Evolutionary conservation across 2,888 invertebrate species (phyloP), one percentile per base, ranked within the genome.

Genomic region (Spodoptera exigua): DNA sequence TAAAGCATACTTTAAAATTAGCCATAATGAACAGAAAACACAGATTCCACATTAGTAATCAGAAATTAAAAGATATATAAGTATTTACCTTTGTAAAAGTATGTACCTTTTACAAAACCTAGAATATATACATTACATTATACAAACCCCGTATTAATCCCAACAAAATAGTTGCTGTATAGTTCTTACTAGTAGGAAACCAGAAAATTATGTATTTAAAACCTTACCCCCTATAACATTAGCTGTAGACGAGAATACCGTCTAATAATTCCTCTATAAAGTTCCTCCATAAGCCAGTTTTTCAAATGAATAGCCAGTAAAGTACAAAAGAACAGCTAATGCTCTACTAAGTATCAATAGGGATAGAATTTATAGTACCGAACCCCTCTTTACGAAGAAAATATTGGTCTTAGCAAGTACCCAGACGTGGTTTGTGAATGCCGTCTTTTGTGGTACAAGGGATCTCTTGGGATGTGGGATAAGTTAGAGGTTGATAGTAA

Each of bases 351-450:
- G 87, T 90, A 92, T 92, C 92, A 93, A 93, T 93, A 85, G 91
- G 82, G 85, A 87, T 83, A 82, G 84, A 90, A 93, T 93, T 93
- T 93, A 93, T 92, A 84, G 91, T 80, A 79, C 83, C 85, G 84
- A 83, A 82, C 89, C 91, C 91, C 90, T 89, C 87, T 88, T 87
- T 83, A 76, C 81, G 89, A 88, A 89, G 90, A 91, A 92, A 92
- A 93, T 93, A 92, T 92, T 93, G 88, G 91, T 91, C 91, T 93
- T 92, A 84, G 88, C 86, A 90, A 93, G 92, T 91, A 89, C 89
- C 87, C 87, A 91, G 91, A 92, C 92, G 87, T 87, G 90, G 90
- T 88, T 88, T 85, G 87, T 89, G 89, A 86, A 89, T 89, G 86
- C 86, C 80, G 83, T 79, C 90, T 89, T 91, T 89, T 91, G 89